Evolutionary conservation across 2,113 vertebrate genomes (phyloP).

Genomic region (human): DNA sequence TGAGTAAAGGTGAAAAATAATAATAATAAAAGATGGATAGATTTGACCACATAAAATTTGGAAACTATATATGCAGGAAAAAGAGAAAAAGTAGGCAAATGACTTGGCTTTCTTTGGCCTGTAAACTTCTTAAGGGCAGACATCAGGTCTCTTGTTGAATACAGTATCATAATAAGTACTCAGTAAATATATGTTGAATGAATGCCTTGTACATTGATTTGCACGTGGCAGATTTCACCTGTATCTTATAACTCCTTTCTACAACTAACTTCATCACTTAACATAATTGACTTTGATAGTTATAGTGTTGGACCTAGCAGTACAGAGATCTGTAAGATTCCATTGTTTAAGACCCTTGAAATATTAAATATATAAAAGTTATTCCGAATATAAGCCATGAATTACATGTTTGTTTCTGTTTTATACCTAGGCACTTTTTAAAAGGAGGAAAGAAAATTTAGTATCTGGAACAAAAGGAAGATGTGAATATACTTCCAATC

Average conservation of each 20-base stretch:
- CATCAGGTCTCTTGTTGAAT: not conserved
- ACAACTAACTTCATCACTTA: not conserved
- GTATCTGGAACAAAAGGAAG: conserved; percentile 48
- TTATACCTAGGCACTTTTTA: conserved; percentile 30
- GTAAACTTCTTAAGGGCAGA: not conserved
- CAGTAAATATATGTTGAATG: not conserved
- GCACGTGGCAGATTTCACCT: not conserved
- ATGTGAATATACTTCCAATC: not conserved
- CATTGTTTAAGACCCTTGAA: not conserved
- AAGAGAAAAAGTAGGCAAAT: not conserved
- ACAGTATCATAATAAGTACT: not conserved
- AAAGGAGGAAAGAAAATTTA: conserved; percentile 21
- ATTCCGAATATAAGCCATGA: not conserved
- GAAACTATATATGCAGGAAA: not conserved
- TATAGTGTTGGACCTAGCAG: not conserved
- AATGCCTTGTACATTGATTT: not conserved
- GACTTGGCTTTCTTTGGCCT: not conserved
- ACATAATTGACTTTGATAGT: not conserved
- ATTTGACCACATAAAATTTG: conserved; percentile 3
- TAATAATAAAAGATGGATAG: not conserved
- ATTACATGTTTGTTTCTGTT: conserved; percentile 11
- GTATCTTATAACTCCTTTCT: not conserved
- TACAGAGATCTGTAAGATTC: not conserved
- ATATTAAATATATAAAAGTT: conserved; percentile 1
- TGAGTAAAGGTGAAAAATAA: not conserved